Evolutionary conservation across 1,140 invertebrate genomes (phyloP).

Genomic region (Heliconius eleuchia): DNA sequence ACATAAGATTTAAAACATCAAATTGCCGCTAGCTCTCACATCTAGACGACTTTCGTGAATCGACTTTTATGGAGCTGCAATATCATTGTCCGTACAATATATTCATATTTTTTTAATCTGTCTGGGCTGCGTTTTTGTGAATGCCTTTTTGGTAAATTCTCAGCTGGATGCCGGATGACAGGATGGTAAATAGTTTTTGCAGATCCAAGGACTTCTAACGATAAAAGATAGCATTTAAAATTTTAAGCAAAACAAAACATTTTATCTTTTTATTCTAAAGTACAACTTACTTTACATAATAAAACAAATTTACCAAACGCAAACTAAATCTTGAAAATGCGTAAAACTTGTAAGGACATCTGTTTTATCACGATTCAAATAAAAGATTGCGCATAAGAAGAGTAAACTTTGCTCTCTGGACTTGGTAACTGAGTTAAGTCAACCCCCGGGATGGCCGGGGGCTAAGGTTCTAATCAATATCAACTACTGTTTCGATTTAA

Average conservation of each 20-base stretch:
- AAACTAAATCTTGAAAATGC: conserved; percentile 9
- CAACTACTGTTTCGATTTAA: conserved; percentile 51
- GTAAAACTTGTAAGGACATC: conserved; percentile 3
- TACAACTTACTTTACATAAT: background rate
- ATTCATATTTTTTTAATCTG: conserved; percentile 31
- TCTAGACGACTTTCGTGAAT: conserved; percentile 20
- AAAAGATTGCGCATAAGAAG: conserved; percentile 40
- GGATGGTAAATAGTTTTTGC: conserved; percentile 18
- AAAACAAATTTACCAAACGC: conserved; percentile 8
- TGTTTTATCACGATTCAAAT: conserved; percentile 34
- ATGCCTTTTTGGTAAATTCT: conserved; percentile 19
- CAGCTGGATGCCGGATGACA: conserved; percentile 23
- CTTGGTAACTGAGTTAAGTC: conserved; percentile 74
- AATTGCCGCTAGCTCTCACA: background rate
- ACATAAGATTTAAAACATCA: background rate
- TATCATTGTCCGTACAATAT: conserved; percentile 17
- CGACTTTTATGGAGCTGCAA: background rate
- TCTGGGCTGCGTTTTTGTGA: conserved; percentile 20
- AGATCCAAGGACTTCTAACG: conserved; percentile 2
- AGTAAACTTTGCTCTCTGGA: conserved; percentile 74
- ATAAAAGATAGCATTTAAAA: background rate
- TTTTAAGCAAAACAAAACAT: background rate
- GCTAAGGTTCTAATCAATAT: conserved; percentile 61
- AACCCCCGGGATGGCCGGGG: conserved; percentile 50
- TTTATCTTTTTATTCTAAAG: background rate